These are phyloP conservation scores for Dioctria rufipes DNA, from an alignment of 2,888 invertebrate species.

Conservation along the genomic window DNA sequence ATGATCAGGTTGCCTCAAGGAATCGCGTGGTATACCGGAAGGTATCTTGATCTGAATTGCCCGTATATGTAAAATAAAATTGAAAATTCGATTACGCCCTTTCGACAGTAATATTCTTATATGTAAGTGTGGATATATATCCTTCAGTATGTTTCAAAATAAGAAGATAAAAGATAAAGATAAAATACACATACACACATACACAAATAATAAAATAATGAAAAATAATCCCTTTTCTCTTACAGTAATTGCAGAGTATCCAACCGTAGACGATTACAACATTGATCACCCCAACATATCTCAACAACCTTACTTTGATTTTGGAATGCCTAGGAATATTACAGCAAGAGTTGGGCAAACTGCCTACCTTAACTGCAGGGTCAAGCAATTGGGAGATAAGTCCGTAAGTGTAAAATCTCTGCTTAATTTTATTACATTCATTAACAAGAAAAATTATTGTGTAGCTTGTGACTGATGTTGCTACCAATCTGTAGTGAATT, in stretches of 20 bases:
- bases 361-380: slow-evolving; percentile 89
- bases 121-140: no score
- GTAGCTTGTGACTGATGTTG: background rate
- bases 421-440: background rate
- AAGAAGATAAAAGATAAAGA: no score
- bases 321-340: slow-evolving; percentile 87
- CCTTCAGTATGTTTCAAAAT: no score
- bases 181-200: no score
- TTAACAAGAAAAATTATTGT: slow-evolving; percentile 18
- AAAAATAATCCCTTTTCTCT: background rate
- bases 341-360: slow-evolving; percentile 91
- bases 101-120: no score
- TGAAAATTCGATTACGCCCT: no score
- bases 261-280: background rate
- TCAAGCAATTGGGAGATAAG: slow-evolving; percentile 90
- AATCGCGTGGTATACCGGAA: no score
- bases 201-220: no score
- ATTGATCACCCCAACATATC: slow-evolving; percentile 12
- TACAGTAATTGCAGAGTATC: slow-evolving; percentile 19
- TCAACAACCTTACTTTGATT: slow-evolving; percentile 83
- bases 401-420: slow-evolving; percentile 78
- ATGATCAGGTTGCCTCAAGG: no score
- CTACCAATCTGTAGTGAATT: slow-evolving; percentile 17
- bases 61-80: no score
- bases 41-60: no score